phyloP scores from a whole-genome alignment of 30 jellyfish, hydroid and myxozoan species.

The Hydractinia symbiolongicarpus region DNA sequence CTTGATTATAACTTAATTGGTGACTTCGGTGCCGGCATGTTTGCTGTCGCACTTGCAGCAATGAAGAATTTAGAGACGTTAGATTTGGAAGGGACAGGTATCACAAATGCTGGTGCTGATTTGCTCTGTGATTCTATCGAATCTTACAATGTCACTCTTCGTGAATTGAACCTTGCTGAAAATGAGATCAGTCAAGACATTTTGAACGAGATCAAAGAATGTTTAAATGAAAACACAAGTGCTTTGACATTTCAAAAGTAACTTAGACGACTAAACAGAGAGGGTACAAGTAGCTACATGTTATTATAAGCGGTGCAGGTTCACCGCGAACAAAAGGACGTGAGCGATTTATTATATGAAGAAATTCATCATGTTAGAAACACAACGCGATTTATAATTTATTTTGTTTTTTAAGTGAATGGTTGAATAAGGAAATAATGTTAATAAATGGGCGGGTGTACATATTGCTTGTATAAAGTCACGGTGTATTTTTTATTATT shows the following conservation, averaged over 20 bases:
- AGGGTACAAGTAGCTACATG: no score
- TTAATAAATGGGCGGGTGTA: no score
- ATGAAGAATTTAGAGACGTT: conserved; percentile 47
- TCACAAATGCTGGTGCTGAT: conserved; percentile 90
- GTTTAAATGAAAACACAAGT: conserved; percentile 26
- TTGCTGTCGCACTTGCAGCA: conserved; percentile 94
- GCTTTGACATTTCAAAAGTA: conserved; percentile 2
- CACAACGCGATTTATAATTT: no score
- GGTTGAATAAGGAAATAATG: no score
- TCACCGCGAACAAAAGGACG: no score
- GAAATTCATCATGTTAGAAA: no score
- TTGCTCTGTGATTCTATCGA: conserved; percentile 69
- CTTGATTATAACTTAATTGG: conserved; percentile 88
- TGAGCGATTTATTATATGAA: no score
- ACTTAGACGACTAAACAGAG: no score
- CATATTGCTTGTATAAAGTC: no score
- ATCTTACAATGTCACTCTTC: conserved; percentile 48
- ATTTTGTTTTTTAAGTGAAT: no score
- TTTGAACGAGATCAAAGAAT: conserved; percentile 72
- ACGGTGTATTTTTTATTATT: no score
- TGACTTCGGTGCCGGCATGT: conserved; percentile 96
- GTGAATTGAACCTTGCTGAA: conserved; percentile 71
- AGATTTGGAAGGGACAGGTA: conserved; percentile 88
- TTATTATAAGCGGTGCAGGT: no score
- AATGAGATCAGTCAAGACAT: conserved; percentile 67